These are phyloP conservation scores for Matsumurasca onukii DNA, from an alignment of 1,140 invertebrate species.

Conservation along the genomic window DNA sequence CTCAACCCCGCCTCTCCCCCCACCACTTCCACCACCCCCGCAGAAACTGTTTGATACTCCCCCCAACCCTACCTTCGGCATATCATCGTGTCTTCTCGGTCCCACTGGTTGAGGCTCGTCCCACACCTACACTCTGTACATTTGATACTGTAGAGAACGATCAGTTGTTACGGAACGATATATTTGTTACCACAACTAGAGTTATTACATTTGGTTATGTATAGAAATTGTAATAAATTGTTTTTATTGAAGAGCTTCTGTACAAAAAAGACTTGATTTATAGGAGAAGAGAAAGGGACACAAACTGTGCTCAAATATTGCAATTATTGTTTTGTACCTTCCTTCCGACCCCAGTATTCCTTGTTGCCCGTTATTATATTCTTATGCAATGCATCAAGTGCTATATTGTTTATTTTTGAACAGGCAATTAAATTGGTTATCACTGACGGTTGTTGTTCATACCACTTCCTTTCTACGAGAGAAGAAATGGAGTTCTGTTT, in stretches of 20 bases:
- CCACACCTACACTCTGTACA: slow-evolving; percentile 3
- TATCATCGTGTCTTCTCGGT: slow-evolving; percentile 13
- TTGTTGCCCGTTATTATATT: slow-evolving; percentile 22
- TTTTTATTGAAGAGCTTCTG: slow-evolving; percentile 26
- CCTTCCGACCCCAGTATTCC: slow-evolving; percentile 7
- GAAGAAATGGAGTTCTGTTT: too few species aligned
- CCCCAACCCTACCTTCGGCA: slow-evolving; percentile 8
- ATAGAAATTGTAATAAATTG: slow-evolving; percentile 25
- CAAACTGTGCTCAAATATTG: slow-evolving; percentile 18
- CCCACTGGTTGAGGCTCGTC: slow-evolving; percentile 1
- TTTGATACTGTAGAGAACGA: neutral
- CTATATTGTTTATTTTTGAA: slow-evolving; percentile 20
- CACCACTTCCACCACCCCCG: slow-evolving; percentile 1
- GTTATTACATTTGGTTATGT: slow-evolving; percentile 21
- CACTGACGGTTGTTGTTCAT: neutral
- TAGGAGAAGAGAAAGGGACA: slow-evolving; percentile 3
- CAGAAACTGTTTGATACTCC: slow-evolving; percentile 11
- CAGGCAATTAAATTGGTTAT: slow-evolving; percentile 20
- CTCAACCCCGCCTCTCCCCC: neutral
- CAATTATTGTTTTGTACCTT: slow-evolving; percentile 21
- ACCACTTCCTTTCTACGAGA: too few species aligned
- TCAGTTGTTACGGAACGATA: slow-evolving; percentile 5
- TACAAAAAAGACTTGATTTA: slow-evolving; percentile 18
- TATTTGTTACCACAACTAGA: slow-evolving; percentile 24
- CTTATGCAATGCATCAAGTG: slow-evolving; percentile 12